These are phyloP conservation scores for Monochamus alternatus DNA, from an alignment of 2,888 invertebrate genomes.

Conservation along the genomic window DNA sequence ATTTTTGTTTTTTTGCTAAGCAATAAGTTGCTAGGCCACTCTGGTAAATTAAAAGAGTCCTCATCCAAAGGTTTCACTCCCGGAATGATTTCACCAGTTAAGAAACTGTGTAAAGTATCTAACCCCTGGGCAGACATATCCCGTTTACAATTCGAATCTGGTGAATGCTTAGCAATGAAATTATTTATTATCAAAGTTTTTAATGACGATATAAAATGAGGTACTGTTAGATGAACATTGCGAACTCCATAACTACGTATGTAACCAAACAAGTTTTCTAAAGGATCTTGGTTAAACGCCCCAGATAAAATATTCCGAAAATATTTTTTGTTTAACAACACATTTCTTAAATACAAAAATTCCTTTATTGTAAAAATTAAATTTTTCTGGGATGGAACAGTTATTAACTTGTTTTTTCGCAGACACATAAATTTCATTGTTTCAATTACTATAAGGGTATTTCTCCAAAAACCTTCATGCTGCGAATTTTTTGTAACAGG, in stretches of 20 bases:
- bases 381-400: too few relatives aligned
- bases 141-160: conserved; percentile 45
- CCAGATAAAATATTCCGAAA: conserved; percentile 18
- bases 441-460: background rate
- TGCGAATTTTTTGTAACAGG: conserved; percentile 4
- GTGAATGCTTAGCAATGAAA: conserved; percentile 38
- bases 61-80: background rate
- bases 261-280: conserved; percentile 50
- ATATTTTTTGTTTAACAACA: conserved; percentile 36
- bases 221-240: conserved; percentile 39
- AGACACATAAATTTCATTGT: conserved; percentile 17
- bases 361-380: conserved; percentile 42
- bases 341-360: too few relatives aligned
- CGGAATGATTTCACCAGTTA: background rate
- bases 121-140: conserved; percentile 35
- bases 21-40: background rate
- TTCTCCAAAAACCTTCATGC: conserved; percentile 9
- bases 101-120: conserved; percentile 13
- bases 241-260: conserved; percentile 45
- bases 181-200: conserved; percentile 47
- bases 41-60: background rate
- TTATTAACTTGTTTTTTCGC: background rate
- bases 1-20: background rate
- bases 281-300: conserved; percentile 46
- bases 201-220: conserved; percentile 37